Evolutionary conservation across 2,113 vertebrate species (phyloP).

Genomic region (Elachura formosa): DNA sequence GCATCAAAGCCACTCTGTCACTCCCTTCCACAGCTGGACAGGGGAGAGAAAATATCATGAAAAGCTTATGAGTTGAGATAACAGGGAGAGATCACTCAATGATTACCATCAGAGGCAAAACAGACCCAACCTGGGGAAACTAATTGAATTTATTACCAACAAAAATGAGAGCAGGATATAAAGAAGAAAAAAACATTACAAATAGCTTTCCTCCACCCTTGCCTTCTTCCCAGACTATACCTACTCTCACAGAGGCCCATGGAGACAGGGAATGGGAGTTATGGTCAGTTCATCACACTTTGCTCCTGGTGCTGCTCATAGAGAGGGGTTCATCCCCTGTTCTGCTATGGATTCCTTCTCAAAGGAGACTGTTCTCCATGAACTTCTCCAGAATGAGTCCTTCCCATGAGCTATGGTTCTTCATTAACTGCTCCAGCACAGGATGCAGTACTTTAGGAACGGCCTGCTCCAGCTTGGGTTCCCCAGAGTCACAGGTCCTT

Average conservation of each 20-base stretch:
- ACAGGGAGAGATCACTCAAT: neutral
- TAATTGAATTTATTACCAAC: neutral
- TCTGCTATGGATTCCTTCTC: neutral
- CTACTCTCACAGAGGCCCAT: neutral
- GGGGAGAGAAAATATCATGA: neutral
- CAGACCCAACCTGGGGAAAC: neutral
- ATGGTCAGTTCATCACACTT: neutral
- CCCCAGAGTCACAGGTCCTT: too few relatives aligned
- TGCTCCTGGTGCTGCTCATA: neutral
- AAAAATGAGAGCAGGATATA: neutral
- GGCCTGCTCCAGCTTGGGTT: neutral
- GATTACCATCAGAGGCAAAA: neutral
- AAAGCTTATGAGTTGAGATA: neutral
- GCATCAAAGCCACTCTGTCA: neutral
- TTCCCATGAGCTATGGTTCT: neutral
- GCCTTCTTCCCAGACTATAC: accelerated
- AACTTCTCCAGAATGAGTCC: neutral
- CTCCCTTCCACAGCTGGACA: neutral
- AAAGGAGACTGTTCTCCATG: neutral
- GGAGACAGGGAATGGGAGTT: neutral
- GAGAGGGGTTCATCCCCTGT: neutral
- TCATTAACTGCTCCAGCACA: neutral
- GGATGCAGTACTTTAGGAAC: neutral
- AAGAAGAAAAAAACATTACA: accelerated
- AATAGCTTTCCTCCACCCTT: neutral